Evolutionary conservation across 2,888 invertebrate species (phyloP).

Genomic region (Suillia variegata): DNA sequence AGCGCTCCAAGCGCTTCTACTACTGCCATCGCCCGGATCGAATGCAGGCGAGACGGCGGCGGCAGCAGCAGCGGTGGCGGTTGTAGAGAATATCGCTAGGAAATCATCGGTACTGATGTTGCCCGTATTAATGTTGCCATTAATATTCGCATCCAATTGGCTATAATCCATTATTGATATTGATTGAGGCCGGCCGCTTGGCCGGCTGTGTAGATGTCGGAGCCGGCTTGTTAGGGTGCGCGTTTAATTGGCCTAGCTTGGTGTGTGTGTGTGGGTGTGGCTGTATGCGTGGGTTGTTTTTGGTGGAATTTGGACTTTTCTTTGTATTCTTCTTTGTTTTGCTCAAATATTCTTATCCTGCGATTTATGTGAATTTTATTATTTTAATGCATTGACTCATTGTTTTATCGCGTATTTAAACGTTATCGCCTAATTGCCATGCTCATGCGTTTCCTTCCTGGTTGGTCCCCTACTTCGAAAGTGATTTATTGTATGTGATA

Average conservation of each 20-base stretch:
- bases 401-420: not conserved
- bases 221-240: not conserved
- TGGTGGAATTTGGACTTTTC: constrained; percentile 5
- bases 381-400: not conserved
- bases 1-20: not conserved
- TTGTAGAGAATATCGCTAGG: constrained; percentile 55
- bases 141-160: constrained; percentile 43
- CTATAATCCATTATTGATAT: constrained; percentile 48
- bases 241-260: not conserved
- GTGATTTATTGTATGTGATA: constrained; percentile 27
- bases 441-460: not conserved
- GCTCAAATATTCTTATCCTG: constrained; percentile 32
- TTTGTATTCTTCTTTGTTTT: constrained; percentile 12
- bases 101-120: constrained; percentile 62
- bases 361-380: too few species aligned
- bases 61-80: constrained; percentile 34
- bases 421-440: not conserved
- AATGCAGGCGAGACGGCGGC: constrained; percentile 1
- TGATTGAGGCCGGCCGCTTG: not conserved
- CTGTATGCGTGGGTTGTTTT: not conserved
- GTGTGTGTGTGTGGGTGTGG: not conserved
- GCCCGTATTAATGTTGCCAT: constrained; percentile 53
- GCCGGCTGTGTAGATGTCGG: not conserved
- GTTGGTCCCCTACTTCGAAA: not conserved
- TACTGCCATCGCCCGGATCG: constrained; percentile 5